Conservation (phyloP, 2,113 vertebrate species). For the Clarias macrocephalus region DNA sequence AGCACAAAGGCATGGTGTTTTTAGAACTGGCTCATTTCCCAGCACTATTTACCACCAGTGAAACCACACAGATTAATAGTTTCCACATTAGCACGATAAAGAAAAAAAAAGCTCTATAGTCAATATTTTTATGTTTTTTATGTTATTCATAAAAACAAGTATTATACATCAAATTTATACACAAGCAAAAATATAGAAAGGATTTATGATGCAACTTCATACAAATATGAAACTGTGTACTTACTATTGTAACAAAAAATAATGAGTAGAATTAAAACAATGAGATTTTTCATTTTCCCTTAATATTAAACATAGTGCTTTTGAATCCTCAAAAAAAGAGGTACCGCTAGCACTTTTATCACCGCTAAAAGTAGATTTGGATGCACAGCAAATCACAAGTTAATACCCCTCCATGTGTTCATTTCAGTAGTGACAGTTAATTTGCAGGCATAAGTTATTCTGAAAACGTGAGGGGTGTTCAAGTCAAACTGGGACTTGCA, state of each 20-base stretch:
- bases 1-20: slow-evolving; percentile 30
- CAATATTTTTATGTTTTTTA: not conserved
- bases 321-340: not conserved
- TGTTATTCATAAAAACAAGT: not conserved
- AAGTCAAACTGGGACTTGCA: too few species aligned
- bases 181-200: not conserved
- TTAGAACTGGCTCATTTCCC: not conserved
- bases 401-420: not conserved
- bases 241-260: not conserved
- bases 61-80: not conserved
- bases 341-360: too few species aligned
- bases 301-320: not conserved
- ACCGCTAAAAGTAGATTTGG: not conserved
- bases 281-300: not conserved
- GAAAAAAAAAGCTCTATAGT: not conserved
- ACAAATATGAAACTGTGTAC: not conserved
- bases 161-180: not conserved
- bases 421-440: not conserved
- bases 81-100: not conserved
- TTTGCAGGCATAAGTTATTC: too few species aligned
- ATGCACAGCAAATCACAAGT: not conserved
- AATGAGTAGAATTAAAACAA: not conserved
- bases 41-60: not conserved
- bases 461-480: too few species aligned
- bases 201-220: not conserved